phyloP scores from a whole-genome alignment of 2,113 vertebrate species.

The Peromyscus californicus region DNA sequence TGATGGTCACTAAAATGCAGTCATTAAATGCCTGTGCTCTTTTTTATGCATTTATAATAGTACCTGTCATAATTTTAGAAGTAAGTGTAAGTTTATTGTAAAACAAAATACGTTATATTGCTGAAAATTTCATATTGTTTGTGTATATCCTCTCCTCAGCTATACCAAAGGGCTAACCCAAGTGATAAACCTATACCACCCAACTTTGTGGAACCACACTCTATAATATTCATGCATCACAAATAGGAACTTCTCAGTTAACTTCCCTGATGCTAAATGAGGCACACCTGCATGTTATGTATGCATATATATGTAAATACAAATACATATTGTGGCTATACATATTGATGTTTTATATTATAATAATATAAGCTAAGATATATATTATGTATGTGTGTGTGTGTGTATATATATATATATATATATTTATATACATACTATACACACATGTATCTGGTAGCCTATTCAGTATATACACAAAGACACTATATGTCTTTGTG shows the following conservation, averaged over 20 bases:
- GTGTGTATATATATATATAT: background rate
- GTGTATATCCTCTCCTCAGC: background rate
- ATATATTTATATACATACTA: too few species aligned
- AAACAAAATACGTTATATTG: background rate
- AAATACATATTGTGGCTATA: background rate
- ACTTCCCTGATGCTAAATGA: background rate
- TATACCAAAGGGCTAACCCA: background rate
- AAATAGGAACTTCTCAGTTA: background rate
- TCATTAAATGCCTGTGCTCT: background rate
- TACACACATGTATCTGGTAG: background rate
- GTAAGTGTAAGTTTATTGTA: background rate
- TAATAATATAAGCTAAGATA: background rate
- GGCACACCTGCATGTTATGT: background rate
- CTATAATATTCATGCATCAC: background rate
- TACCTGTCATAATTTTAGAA: background rate
- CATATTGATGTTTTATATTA: background rate
- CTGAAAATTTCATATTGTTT: background rate
- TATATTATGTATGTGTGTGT: too few species aligned
- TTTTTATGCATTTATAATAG: background rate
- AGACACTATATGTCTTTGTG: too few species aligned
- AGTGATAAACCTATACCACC: background rate
- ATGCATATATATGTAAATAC: background rate
- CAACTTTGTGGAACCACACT: background rate
- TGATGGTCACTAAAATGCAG: background rate
- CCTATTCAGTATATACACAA: too few species aligned